phyloP scores from a whole-genome alignment of 1,140 invertebrate species.

The Drosophila sucinea region DNA sequence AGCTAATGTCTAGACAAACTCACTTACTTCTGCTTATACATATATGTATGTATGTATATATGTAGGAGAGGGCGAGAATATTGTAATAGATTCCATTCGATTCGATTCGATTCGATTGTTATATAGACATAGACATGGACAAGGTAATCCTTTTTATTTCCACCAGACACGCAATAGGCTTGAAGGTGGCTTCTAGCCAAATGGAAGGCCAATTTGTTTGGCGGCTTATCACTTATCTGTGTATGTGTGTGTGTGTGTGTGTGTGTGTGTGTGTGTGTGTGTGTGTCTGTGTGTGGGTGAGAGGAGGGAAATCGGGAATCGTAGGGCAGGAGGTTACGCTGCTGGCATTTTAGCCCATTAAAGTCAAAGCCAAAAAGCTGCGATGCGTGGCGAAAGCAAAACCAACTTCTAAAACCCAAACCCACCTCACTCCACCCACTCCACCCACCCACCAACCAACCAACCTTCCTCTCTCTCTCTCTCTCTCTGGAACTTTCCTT shows the following conservation, averaged over 20 bases:
- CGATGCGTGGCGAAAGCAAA: slow-evolving; percentile 12
- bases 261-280: neutral
- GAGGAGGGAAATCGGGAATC: neutral
- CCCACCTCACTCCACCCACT: neutral
- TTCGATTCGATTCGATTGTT: slow-evolving; percentile 11
- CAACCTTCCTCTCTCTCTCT: neutral
- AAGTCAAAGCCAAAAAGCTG: slow-evolving; percentile 12
- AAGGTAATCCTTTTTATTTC: slow-evolving; percentile 11
- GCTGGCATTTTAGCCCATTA: slow-evolving; percentile 12
- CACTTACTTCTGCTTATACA: slow-evolving; percentile 3
- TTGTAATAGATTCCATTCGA: slow-evolving; percentile 10
- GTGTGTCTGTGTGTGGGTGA: neutral
- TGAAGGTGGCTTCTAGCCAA: slow-evolving; percentile 9
- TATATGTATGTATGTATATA: neutral
- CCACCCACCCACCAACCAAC: neutral
- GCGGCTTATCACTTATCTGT: slow-evolving; percentile 75
- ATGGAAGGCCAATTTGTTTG: slow-evolving; percentile 55
- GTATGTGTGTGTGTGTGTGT: slow-evolving; percentile 17
- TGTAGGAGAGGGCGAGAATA: neutral
- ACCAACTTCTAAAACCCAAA: neutral
- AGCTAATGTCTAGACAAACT: slow-evolving; percentile 13
- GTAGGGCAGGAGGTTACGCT: slow-evolving; percentile 25
- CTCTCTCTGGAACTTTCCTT: neutral
- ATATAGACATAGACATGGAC: slow-evolving; percentile 12
- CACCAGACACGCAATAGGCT: slow-evolving; percentile 2